Evolutionary conservation across 2,888 invertebrate genomes (phyloP), one percentile per base, ranked within the genome.

Genomic region (Dromius quadrimaculatus): DNA sequence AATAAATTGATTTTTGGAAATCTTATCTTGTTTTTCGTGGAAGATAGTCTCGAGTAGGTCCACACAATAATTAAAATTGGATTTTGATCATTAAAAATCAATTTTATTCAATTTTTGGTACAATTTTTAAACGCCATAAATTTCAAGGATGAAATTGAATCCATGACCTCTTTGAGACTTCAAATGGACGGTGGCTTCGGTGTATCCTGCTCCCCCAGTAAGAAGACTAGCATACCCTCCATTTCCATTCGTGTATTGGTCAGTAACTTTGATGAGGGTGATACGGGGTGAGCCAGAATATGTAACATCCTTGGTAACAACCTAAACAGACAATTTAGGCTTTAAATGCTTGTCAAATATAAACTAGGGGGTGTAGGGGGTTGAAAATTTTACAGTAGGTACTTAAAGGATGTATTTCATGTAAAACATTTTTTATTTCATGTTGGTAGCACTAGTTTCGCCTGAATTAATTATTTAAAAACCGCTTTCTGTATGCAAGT

Each of bases 171-270:
- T 59, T 59, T 74, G 74, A 8, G 76, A 74, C 63, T 74, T 75
- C 38, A 76, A 71, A 32, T 74, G 72, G 2, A 76, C 34, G 1
- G 62, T 71, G 5, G 72, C 75, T 4, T 68, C 23, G 9, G 47
- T 36, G 22, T 65, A 59, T 1, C 75, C 75, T 1, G 74, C 72
- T 1, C 76, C 76, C 0, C 76, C 76, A 11, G 54, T 57, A 1
- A 69, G 59, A 23, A 76, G 41, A 45, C 72, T 74, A 6, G 73
- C 75, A 20, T 73, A 76, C 8, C 76, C 76, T n/a, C 76, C 76
- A 28, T 72, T 72, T 2, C 73, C 75, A 28, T 73, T 72, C 13
- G 38, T 50, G 32, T 64, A 71, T 59, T 73, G 71, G 45, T 76
- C 75, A 1, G 72, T 22, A 3, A 57, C 74, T 6, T 73, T 71